Percentiles rank a stretch among this genome's conserved stretches.
phyloP scores from a whole-genome alignment of 53 echinoderm and acorn worm genomes.

The Actinopyga echinites region DNA sequence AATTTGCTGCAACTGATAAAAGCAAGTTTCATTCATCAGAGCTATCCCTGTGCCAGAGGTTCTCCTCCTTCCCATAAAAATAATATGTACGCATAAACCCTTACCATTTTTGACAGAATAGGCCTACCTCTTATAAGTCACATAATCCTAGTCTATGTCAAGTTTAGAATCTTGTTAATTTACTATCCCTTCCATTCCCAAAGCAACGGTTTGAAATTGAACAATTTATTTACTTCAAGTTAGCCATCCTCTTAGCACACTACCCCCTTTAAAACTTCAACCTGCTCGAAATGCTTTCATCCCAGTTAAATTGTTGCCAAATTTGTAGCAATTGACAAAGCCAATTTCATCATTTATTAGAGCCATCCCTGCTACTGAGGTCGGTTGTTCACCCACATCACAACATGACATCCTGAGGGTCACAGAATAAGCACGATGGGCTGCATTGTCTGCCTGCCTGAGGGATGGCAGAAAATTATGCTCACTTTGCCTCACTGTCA shows the following conservation, averaged over 20 bases:
- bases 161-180: too few species aligned
- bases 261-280: background rate
- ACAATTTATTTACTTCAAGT: too few species aligned
- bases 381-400: conserved; percentile 31
- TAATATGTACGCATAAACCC: too few species aligned
- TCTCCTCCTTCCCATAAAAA: too few species aligned
- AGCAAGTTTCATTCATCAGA: conserved; percentile 9
- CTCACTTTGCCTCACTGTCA: background rate
- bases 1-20: conserved; percentile 30
- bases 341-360: conserved; percentile 22
- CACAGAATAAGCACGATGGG: background rate
- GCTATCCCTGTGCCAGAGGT: conserved; percentile 6
- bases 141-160: too few species aligned
- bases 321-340: conserved; percentile 37
- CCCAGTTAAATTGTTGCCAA: conserved; percentile 27
- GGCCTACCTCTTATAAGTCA: too few species aligned
- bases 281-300: background rate
- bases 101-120: too few species aligned
- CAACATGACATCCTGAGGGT: conserved; percentile 11
- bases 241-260: background rate
- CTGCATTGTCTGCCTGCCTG: conserved; percentile 20
- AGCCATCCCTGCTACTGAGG: background rate
- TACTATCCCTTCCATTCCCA: too few species aligned
- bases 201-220: too few species aligned
- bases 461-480: conserved; percentile 9